These are phyloP conservation scores for Anthophora plumipes DNA, from an alignment of 2,888 invertebrate species.

Conservation along the genomic window DNA sequence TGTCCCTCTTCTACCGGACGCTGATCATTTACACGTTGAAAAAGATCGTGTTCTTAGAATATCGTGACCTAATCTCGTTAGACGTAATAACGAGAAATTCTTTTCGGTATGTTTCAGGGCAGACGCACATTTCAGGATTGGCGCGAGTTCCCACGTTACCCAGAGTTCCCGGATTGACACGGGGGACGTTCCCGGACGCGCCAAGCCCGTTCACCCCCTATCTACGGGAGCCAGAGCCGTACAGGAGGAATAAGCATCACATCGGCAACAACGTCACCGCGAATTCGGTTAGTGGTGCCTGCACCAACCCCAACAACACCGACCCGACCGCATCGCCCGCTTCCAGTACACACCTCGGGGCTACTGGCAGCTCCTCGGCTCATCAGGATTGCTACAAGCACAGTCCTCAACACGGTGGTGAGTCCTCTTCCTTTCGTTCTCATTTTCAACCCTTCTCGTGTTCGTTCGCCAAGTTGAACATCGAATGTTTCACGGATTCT, in stretches of 20 bases:
- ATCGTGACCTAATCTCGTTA: too few species aligned
- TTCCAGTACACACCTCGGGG: slow-evolving; percentile 79
- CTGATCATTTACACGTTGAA: not conserved
- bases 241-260: slow-evolving; percentile 89
- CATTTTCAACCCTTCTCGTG: not conserved
- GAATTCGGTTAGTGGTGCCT: slow-evolving; percentile 76
- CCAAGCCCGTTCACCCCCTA: slow-evolving; percentile 87
- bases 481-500: not conserved
- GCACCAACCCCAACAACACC: slow-evolving; percentile 77
- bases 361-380: slow-evolving; percentile 74
- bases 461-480: not conserved
- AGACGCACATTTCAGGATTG: slow-evolving; percentile 87
- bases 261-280: slow-evolving; percentile 75
- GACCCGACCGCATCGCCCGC: slow-evolving; percentile 80
- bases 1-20: slow-evolving; percentile 6
- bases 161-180: slow-evolving; percentile 90
- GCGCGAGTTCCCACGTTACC: slow-evolving; percentile 87
- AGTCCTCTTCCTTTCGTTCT: slow-evolving; percentile 65
- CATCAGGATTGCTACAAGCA: slow-evolving; percentile 84
- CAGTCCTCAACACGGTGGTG: slow-evolving; percentile 83
- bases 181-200: slow-evolving; percentile 89
- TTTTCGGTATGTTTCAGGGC: slow-evolving; percentile 54
- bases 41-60: not conserved
- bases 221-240: slow-evolving; percentile 89
- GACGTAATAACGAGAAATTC: not conserved